Percentiles rank a stretch among this genome's conserved stretches.
Evolutionary conservation across 2,888 invertebrate species (phyloP).

Genomic region (Scaeva pyrastri): DNA sequence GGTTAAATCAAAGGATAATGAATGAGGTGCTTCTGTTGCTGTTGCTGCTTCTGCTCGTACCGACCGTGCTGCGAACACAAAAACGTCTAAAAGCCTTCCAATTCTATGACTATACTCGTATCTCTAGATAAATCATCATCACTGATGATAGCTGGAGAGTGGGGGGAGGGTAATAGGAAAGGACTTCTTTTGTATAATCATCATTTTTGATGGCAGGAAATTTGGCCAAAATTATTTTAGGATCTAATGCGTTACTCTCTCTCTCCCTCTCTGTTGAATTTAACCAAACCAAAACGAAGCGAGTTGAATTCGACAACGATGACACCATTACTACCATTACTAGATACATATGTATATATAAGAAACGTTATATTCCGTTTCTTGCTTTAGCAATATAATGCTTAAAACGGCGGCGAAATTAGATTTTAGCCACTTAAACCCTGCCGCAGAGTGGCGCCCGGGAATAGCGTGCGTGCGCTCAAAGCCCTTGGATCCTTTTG

Average conservation of each 20-base stretch:
- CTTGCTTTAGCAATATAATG: slow-evolving; percentile 38
- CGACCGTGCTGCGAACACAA: too few relatives aligned
- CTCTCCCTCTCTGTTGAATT: slow-evolving; percentile 5
- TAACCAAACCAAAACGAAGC: background rate
- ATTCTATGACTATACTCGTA: slow-evolving; percentile 52
- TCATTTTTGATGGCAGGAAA: slow-evolving; percentile 73
- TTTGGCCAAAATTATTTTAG: slow-evolving; percentile 73
- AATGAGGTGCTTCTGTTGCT: background rate
- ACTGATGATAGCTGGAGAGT: slow-evolving; percentile 11
- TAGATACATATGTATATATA: background rate
- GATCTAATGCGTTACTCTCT: slow-evolving; percentile 47
- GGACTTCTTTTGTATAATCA: slow-evolving; percentile 46
- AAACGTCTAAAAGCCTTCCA: background rate
- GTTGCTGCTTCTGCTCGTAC: background rate
- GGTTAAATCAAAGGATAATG: slow-evolving; percentile 74
- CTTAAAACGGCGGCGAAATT: slow-evolving; percentile 74
- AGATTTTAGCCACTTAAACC: slow-evolving; percentile 75
- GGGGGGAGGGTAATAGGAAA: background rate
- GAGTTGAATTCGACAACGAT: background rate
- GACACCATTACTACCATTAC: slow-evolving; percentile 20
- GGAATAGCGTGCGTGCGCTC: slow-evolving; percentile 66
- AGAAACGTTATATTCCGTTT: slow-evolving; percentile 2
- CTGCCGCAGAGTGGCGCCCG: slow-evolving; percentile 68
- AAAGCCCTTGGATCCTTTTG: slow-evolving; percentile 69
- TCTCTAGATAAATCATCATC: slow-evolving; percentile 68